A percentile compares a stretch with the other conserved stretches of the same genome.
These are phyloP conservation scores for Somateria mollissima DNA, from an alignment of 2,797 vertebrate species.

Conservation along the genomic window DNA sequence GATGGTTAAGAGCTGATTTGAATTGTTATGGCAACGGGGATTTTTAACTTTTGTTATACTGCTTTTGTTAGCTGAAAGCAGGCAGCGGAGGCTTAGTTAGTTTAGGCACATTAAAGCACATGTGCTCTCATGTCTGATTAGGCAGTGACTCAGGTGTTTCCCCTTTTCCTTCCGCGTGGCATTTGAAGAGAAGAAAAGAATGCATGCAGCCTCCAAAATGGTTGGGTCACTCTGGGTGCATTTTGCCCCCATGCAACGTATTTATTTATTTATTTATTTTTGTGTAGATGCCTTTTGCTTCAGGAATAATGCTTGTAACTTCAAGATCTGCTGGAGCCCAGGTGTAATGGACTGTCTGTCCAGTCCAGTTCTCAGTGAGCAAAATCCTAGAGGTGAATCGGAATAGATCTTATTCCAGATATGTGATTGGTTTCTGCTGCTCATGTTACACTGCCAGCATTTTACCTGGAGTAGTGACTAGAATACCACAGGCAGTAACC, in stretches of 20 bases:
- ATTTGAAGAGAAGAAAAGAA: background rate
- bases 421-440: background rate
- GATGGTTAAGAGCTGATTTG: background rate
- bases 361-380: background rate
- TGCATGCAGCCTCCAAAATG: background rate
- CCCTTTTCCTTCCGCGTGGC: background rate
- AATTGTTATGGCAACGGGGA: background rate
- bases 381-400: conserved; percentile 4
- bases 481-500: background rate
- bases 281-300: background rate
- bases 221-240: background rate
- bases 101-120: background rate
- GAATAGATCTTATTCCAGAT: background rate
- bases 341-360: background rate
- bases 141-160: background rate
- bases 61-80: background rate
- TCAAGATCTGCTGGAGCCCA: background rate
- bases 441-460: background rate
- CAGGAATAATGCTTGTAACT: background rate
- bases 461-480: background rate
- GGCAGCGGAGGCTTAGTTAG: background rate
- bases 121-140: background rate
- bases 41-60: background rate
- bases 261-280: background rate
- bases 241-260: background rate